Evolutionary conservation across 92 coral and sea anemone species (phyloP).

Genomic region (Metridium senile): DNA sequence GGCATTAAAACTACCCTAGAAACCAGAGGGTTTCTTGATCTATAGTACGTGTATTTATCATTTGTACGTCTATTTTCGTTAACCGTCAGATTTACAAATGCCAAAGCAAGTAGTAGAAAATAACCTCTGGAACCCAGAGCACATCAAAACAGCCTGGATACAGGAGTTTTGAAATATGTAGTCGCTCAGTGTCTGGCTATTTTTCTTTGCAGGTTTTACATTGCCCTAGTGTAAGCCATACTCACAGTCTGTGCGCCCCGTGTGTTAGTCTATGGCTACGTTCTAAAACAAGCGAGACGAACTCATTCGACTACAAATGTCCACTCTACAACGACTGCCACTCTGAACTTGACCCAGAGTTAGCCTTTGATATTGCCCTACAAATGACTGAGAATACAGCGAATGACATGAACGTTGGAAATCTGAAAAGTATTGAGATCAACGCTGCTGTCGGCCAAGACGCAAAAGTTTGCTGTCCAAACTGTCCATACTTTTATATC

Average conservation of each 20-base stretch:
- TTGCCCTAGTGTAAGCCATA: not conserved
- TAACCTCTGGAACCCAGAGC: not conserved
- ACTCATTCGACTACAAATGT: conserved; percentile 28
- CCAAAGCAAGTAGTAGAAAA: too few species aligned
- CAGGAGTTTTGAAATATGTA: too few species aligned
- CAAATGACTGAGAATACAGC: conserved; percentile 2
- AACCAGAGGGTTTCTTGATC: too few species aligned
- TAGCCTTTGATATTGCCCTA: conserved; percentile 9
- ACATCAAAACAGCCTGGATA: too few species aligned
- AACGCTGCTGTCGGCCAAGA: conserved; percentile 19
- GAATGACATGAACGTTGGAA: not conserved
- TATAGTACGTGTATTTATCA: too few species aligned
- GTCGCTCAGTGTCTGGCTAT: too few species aligned
- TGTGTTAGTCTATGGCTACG: conserved; percentile 28
- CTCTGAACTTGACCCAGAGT: conserved; percentile 28
- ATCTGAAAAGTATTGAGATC: conserved; percentile 5
- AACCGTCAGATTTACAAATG: too few species aligned
- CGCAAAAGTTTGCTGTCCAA: conserved; percentile 35
- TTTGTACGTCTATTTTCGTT: too few species aligned
- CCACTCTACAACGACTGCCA: conserved; percentile 24
- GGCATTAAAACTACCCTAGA: too few species aligned
- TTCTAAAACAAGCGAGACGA: conserved; percentile 3
- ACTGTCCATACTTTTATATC: conserved; percentile 31
- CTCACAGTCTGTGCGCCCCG: conserved; percentile 19
- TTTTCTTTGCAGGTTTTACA: conserved; percentile 8